These are phyloP conservation scores for Haemorhous mexicanus DNA, from an alignment of 2,113 vertebrate genomes.

Conservation along the genomic window DNA sequence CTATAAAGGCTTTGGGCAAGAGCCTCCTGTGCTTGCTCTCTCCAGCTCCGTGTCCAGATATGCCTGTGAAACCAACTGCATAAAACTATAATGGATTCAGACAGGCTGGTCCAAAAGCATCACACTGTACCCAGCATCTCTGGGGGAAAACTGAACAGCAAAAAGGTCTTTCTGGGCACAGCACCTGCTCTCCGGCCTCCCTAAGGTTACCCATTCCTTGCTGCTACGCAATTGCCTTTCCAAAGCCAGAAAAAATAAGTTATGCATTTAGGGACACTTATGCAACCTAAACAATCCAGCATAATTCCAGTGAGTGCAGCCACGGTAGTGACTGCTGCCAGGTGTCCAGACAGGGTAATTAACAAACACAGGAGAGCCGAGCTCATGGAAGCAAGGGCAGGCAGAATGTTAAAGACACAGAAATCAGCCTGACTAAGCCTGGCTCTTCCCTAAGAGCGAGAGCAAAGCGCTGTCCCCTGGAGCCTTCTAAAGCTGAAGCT, in stretches of 20 bases:
- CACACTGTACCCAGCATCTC: neutral
- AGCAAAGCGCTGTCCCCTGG: neutral
- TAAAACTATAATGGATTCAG: neutral
- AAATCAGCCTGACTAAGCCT: neutral
- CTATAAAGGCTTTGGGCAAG: neutral
- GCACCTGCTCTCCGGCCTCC: neutral
- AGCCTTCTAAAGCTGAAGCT: conserved; percentile 9
- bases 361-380: neutral
- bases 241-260: neutral
- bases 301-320: neutral
- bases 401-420: neutral
- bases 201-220: neutral
- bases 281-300: neutral
- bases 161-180: neutral
- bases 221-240: neutral
- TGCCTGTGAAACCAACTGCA: neutral
- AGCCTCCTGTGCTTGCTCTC: neutral
- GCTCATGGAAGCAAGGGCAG: neutral
- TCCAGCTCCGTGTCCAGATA: neutral
- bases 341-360: neutral
- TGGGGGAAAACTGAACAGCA: neutral
- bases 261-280: neutral
- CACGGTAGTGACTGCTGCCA: neutral
- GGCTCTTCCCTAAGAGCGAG: neutral
- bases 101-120: neutral